Evolutionary conservation across 2,113 vertebrate genomes (phyloP).

Genomic region (Danionella cerebrum): DNA sequence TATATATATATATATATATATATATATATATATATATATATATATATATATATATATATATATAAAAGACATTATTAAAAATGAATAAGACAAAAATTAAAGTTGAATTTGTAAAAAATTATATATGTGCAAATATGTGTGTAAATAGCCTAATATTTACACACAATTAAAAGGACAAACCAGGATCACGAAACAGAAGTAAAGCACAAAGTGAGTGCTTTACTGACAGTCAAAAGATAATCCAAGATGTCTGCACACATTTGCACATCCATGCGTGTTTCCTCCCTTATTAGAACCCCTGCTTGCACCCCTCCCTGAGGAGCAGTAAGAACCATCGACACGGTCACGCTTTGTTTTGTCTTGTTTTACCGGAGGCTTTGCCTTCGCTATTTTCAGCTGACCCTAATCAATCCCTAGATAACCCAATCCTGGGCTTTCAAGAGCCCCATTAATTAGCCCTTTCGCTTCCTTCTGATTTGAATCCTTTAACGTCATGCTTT

Average conservation of each 20-base stretch:
- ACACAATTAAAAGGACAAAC: conserved; percentile 7
- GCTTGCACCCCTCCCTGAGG: neutral
- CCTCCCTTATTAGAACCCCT: neutral
- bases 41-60: too few species aligned
- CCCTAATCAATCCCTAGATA: conserved; percentile 42
- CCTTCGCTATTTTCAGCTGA: conserved; percentile 35
- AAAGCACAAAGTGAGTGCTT: neutral
- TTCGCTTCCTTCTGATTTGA: conserved; percentile 47
- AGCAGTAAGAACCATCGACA: neutral
- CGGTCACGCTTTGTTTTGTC: conserved; percentile 22
- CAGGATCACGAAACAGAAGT: neutral
- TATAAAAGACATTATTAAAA: too few species aligned
- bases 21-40: too few species aligned
- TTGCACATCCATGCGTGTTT: neutral
- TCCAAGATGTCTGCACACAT: neutral
- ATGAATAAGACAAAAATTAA: too few species aligned
- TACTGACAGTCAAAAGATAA: neutral
- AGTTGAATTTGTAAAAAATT: too few species aligned
- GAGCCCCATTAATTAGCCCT: conserved; percentile 51
- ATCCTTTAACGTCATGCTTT: conserved; percentile 49
- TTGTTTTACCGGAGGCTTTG: neutral
- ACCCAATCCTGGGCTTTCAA: conserved; percentile 41
- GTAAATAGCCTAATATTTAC: neutral
- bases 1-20: too few species aligned
- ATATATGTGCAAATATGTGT: neutral